phyloP scores from a whole-genome alignment of 2,888 invertebrate genomes.

The Lycaena phlaeas region DNA sequence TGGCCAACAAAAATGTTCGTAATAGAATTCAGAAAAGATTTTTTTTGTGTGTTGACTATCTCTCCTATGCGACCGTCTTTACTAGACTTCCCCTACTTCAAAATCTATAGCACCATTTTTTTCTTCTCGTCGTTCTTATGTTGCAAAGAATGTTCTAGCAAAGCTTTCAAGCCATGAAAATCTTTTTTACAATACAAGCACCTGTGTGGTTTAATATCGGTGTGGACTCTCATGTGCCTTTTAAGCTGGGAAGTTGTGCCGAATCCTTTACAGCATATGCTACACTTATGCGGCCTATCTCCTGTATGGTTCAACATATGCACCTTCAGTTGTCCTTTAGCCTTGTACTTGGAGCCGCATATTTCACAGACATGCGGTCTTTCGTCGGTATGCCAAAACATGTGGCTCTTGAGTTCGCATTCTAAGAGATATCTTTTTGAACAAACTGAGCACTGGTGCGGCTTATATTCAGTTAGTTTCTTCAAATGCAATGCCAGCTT shows the following conservation, averaged over 20 bases:
- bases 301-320: constrained; percentile 31
- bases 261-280: constrained; percentile 22
- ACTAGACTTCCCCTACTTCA: too few species aligned
- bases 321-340: constrained; percentile 27
- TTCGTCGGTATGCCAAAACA: constrained; percentile 35
- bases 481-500: constrained; percentile 28
- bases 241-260: constrained; percentile 20
- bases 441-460: constrained; percentile 33
- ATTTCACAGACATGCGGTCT: constrained; percentile 31
- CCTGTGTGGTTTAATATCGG: constrained; percentile 19
- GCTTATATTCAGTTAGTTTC: constrained; percentile 23
- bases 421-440: constrained; percentile 26
- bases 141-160: constrained; percentile 27
- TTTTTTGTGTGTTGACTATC: too few species aligned
- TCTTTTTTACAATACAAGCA: constrained; percentile 20
- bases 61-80: too few species aligned
- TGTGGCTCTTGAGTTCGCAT: constrained; percentile 28
- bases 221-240: constrained; percentile 24
- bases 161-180: constrained; percentile 25
- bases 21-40: too few species aligned
- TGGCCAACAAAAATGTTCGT: too few species aligned
- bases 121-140: constrained; percentile 17
- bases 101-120: not conserved
- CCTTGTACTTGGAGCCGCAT: constrained; percentile 35
- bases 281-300: constrained; percentile 24